Evolutionary conservation across 2,888 invertebrate genomes (phyloP).

Genomic region (Hyposoter dolosus): DNA sequence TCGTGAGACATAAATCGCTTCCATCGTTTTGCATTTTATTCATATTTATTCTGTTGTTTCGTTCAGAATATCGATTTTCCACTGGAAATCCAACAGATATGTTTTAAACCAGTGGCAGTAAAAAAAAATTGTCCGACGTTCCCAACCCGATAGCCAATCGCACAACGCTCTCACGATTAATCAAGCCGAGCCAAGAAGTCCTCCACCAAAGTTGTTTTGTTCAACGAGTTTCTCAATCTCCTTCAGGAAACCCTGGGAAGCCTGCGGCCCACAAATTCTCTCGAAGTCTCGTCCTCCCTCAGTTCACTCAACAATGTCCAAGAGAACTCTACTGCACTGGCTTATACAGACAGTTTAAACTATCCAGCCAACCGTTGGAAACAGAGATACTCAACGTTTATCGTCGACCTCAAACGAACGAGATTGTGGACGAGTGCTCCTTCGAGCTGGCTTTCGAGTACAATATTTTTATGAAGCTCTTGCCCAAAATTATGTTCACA

Average conservation of each 20-base stretch:
- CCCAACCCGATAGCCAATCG: background rate
- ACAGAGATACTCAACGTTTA: conserved; percentile 25
- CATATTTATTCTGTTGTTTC: background rate
- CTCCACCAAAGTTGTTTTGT: conserved; percentile 22
- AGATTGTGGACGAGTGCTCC: conserved; percentile 23
- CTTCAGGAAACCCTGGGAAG: conserved; percentile 6
- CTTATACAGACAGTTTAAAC: conserved; percentile 19
- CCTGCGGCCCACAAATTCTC: conserved; percentile 28
- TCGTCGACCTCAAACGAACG: conserved; percentile 29
- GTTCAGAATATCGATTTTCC: background rate
- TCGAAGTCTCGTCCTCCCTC: background rate
- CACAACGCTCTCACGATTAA: conserved; percentile 2
- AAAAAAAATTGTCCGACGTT: background rate
- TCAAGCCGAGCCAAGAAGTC: background rate
- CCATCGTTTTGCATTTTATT: background rate
- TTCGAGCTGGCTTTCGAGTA: background rate
- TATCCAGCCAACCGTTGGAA: conserved; percentile 21
- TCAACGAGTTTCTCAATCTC: conserved; percentile 23
- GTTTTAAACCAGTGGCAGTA: background rate
- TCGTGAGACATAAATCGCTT: background rate
- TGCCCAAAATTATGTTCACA: background rate
- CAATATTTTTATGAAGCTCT: background rate
- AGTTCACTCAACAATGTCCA: conserved; percentile 7
- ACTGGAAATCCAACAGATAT: background rate
- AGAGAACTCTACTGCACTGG: conserved; percentile 3